Percentiles rank a stretch among this genome's conserved stretches.
Evolutionary conservation across 1,140 invertebrate species (phyloP).

Genomic region (Thaumetopoea pityocampa): DNA sequence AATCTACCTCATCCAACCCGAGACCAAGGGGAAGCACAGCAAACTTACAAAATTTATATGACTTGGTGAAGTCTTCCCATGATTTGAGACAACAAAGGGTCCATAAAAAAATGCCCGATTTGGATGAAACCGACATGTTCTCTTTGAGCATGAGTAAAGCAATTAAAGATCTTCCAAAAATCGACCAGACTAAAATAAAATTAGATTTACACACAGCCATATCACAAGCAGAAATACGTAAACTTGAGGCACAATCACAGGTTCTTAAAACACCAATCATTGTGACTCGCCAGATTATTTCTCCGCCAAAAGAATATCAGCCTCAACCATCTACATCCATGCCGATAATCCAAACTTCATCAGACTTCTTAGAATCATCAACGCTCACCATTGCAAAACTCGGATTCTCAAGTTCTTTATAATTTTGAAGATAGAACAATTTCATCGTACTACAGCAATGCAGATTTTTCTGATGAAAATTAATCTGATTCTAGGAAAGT

Average conservation of each 20-base stretch:
- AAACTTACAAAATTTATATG: slow-evolving; percentile 17
- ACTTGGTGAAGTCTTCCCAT: slow-evolving; percentile 17
- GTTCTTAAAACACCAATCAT: slow-evolving; percentile 2
- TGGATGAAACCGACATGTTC: slow-evolving; percentile 21
- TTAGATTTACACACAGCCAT: slow-evolving; percentile 21
- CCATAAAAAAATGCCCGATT: slow-evolving; percentile 2
- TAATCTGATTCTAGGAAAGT: too few species aligned
- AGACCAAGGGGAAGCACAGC: slow-evolving; percentile 4
- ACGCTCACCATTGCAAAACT: too few species aligned
- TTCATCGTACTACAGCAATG: too few species aligned
- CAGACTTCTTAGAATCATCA: too few species aligned
- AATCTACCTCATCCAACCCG: slow-evolving; percentile 1
- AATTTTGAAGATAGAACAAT: too few species aligned
- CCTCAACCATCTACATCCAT: slow-evolving; percentile 9
- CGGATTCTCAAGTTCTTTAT: too few species aligned
- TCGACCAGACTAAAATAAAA: slow-evolving; percentile 23
- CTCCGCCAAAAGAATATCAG: too few species aligned
- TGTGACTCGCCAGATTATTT: too few species aligned
- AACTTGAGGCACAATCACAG: slow-evolving; percentile 11
- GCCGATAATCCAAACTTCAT: neutral
- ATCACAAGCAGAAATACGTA: slow-evolving; percentile 15
- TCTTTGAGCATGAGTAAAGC: slow-evolving; percentile 25
- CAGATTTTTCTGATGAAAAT: neutral
- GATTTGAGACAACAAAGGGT: slow-evolving; percentile 1
- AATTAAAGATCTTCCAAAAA: slow-evolving; percentile 16